These are phyloP conservation scores for Molorchus minor DNA, from an alignment of 2,888 invertebrate species.

Conservation along the genomic window DNA sequence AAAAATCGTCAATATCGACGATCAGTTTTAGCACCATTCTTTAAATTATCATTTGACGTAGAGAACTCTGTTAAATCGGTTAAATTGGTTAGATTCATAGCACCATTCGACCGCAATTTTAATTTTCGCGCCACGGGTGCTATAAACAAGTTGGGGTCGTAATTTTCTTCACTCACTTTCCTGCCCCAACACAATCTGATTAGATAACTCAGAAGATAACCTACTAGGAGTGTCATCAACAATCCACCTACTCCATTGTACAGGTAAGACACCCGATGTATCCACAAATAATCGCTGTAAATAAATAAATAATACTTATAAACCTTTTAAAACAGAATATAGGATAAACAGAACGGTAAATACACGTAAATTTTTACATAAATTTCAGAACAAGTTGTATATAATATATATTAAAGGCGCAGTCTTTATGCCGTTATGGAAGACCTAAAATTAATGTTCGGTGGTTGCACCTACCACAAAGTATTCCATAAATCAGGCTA, in stretches of 20 bases:
- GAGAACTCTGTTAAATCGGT: slow-evolving; percentile 20
- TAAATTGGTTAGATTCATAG: slow-evolving; percentile 29
- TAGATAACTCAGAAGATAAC: slow-evolving; percentile 65
- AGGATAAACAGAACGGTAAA: background rate
- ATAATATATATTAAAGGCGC: background rate
- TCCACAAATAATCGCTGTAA: slow-evolving; percentile 67
- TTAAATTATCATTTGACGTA: slow-evolving; percentile 31
- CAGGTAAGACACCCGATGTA: slow-evolving; percentile 78
- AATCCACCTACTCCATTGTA: slow-evolving; percentile 73
- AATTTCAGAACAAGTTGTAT: background rate
- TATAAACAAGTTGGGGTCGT: slow-evolving; percentile 69
- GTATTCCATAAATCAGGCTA: no score
- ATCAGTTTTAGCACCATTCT: slow-evolving; percentile 15
- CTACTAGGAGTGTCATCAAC: slow-evolving; percentile 64
- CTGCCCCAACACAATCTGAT: slow-evolving; percentile 54
- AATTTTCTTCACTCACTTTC: slow-evolving; percentile 53
- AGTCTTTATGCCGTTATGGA: background rate
- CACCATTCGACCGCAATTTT: slow-evolving; percentile 4
- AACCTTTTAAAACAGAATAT: background rate
- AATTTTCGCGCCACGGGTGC: slow-evolving; percentile 64
- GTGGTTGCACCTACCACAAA: no score
- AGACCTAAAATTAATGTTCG: no score
- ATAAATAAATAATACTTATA: slow-evolving; percentile 8
- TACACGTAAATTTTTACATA: background rate
- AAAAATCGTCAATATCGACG: slow-evolving; percentile 18